These are phyloP conservation scores for Sebastes diaconus DNA, from an alignment of 2,797 vertebrate species.

Conservation along the genomic window DNA sequence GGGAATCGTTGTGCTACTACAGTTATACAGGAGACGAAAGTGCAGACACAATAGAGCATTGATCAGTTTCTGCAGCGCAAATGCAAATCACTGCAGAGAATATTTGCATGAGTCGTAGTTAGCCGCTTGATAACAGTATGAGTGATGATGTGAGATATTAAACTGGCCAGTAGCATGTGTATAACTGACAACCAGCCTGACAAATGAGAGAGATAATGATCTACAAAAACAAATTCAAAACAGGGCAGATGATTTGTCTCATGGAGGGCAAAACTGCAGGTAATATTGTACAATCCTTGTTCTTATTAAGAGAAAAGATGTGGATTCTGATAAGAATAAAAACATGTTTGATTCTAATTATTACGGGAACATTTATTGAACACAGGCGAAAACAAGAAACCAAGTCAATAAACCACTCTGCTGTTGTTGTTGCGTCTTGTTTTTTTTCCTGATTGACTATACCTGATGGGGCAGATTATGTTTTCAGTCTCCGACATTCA, in stretches of 20 bases:
- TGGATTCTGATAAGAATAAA: background rate
- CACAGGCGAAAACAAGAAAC: constrained; percentile 2
- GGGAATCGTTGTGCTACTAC: background rate
- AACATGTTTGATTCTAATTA: background rate
- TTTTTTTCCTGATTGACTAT: background rate
- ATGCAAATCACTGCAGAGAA: constrained; percentile 69
- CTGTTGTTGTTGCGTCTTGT: background rate
- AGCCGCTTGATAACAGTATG: constrained; percentile 46
- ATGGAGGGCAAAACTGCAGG: background rate
- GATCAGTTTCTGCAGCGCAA: constrained; percentile 28
- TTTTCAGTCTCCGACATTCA: background rate
- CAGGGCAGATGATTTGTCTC: background rate
- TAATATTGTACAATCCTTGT: background rate
- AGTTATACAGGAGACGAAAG: background rate
- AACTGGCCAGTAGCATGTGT: constrained; percentile 37
- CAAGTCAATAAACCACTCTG: background rate
- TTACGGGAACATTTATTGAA: background rate
- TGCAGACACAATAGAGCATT: constrained; percentile 8
- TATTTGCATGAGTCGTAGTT: constrained; percentile 60
- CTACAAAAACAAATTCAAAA: constrained; percentile 7
- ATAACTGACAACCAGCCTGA: constrained; percentile 31
- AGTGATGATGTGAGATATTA: constrained; percentile 69
- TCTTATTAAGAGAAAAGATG: background rate
- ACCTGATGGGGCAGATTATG: background rate
- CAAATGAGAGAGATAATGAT: constrained; percentile 51